Evolutionary conservation across 2,888 invertebrate species (phyloP).

Genomic region (Cataglyphis altisquamis): DNA sequence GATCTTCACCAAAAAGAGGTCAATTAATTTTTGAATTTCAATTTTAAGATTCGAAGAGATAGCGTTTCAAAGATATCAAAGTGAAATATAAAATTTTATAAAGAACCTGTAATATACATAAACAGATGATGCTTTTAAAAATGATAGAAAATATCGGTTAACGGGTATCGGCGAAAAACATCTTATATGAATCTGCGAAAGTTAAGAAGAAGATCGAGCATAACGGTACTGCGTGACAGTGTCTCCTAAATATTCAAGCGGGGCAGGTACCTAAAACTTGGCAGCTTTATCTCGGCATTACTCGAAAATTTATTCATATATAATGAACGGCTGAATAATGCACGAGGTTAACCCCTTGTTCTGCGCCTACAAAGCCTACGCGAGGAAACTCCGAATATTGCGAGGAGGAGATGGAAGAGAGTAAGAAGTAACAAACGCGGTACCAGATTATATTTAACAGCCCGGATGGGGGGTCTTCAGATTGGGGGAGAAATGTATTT

Average conservation of each 20-base stretch:
- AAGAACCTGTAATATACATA: not conserved
- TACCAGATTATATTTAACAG: slow-evolving; percentile 84
- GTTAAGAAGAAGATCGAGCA: slow-evolving; percentile 82
- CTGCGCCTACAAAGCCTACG: slow-evolving; percentile 82
- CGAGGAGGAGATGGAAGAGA: slow-evolving; percentile 76
- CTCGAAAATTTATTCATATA: slow-evolving; percentile 87
- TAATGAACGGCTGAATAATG: slow-evolving; percentile 86
- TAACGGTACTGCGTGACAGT: slow-evolving; percentile 86
- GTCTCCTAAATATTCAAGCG: slow-evolving; percentile 85
- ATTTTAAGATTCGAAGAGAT: not conserved
- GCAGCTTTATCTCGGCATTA: slow-evolving; percentile 86
- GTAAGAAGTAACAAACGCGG: slow-evolving; percentile 84
- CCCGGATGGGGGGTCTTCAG: slow-evolving; percentile 75
- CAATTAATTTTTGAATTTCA: not conserved
- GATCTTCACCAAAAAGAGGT: not conserved
- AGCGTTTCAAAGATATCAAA: no score
- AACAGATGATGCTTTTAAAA: slow-evolving; percentile 1
- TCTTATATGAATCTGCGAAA: slow-evolving; percentile 79
- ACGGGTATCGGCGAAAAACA: slow-evolving; percentile 63
- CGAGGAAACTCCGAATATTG: slow-evolving; percentile 74
- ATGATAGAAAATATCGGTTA: slow-evolving; percentile 25
- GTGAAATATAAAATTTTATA: not conserved
- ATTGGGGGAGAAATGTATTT: slow-evolving; percentile 81
- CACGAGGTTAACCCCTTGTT: slow-evolving; percentile 86
- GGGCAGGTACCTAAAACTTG: slow-evolving; percentile 84